A percentile compares a stretch with the other conserved stretches of the same genome.
These are phyloP conservation scores for Enteromius trimaculatus DNA, from an alignment of 2,797 vertebrate species.

Conservation along the genomic window DNA sequence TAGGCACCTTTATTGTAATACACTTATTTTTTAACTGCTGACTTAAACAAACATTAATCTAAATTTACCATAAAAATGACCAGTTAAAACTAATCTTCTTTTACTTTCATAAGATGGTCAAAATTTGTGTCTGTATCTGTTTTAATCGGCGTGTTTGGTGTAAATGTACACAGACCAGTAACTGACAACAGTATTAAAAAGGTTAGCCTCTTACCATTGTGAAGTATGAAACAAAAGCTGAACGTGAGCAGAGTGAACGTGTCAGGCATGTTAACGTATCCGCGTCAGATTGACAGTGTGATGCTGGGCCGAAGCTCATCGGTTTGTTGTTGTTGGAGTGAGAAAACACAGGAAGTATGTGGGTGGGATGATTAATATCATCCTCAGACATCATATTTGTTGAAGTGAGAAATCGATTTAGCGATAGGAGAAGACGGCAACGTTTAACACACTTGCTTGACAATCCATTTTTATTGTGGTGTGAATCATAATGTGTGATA, in stretches of 20 bases:
- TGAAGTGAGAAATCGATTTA: background rate
- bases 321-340: conserved; percentile 18
- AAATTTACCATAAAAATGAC: background rate
- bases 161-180: background rate
- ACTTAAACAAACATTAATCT: background rate
- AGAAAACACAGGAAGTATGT: conserved; percentile 56
- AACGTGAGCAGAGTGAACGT: conserved; percentile 34
- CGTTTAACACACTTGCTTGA: background rate
- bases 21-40: background rate
- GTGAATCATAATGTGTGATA: background rate
- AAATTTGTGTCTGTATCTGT: background rate
- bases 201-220: conserved; percentile 49
- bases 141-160: background rate
- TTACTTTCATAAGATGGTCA: background rate
- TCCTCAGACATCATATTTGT: background rate
- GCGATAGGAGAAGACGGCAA: background rate
- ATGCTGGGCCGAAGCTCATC: background rate
- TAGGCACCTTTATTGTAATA: background rate
- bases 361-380: conserved; percentile 1
- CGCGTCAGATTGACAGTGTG: conserved; percentile 22
- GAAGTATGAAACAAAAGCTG: conserved; percentile 41
- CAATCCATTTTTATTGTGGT: background rate
- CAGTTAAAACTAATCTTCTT: background rate
- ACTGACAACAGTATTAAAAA: background rate
- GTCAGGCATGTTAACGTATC: conserved; percentile 41